Base-by-base conservation (phyloP, 2,888 invertebrate genomes). In the Eupithecia exiguata region DNA sequence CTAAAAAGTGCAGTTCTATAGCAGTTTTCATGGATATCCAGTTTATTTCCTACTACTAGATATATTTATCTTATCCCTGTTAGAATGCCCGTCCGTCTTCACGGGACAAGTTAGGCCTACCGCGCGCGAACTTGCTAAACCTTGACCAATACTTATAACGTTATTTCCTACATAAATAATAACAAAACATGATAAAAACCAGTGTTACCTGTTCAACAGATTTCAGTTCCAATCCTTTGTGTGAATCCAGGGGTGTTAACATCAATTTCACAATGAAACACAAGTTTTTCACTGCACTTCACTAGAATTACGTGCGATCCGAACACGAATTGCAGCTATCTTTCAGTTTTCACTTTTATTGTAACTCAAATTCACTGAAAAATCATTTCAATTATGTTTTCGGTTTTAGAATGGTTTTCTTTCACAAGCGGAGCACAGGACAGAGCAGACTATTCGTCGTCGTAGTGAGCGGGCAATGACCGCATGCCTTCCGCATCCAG, bases 201-300 rank as follows among this genome's bases (percentile, higher is more conserved):
- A 77, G 74, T 71, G 80, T 82, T 87, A 94, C 94, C 94, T 94
- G 87, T 86, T 82, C 76, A 84, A 80, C 90, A 86, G 87, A 77
- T 81, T 80, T 83, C 81, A 90, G 87, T 91, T 87, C 89, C 87
- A 87, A 85, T 89, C 82, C 85, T 87, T 83, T 82, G 79, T 82
- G 80, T 79, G 89, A 92, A 93, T 93, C 92, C 93, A 92, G 90
- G 68, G 58, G 77, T 79, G 82, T 79, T 79, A 83, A 81, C 87
- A 85, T 73, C 87, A 82, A 82, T 81, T 80, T 83, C 79, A 82
- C 86, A 87, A 88, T 87, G 84, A 86, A 78, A 36, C 80, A 78
- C 75, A 69, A 84, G 83, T 66, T 66, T 66, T 38, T 78, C 82
- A 79, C 65, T 68, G 46, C 85, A 87, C 84, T 79, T n/a, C 67